Conservation (phyloP, 2,113 vertebrate genomes). For the Panthera leo region DNA sequence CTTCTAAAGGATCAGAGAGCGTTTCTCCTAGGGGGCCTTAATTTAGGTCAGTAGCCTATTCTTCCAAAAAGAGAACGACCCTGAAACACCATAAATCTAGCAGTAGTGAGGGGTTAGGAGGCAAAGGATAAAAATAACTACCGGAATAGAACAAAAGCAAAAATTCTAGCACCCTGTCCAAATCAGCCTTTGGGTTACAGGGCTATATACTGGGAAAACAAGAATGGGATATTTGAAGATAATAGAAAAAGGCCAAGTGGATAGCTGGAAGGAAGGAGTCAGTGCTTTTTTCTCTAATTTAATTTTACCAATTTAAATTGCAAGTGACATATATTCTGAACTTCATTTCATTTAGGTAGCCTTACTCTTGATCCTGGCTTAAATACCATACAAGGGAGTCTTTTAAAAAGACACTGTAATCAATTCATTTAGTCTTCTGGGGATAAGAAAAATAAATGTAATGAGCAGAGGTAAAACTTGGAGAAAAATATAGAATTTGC, state of each 20-base stretch:
- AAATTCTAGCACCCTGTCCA: constrained; percentile 21
- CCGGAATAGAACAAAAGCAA: constrained; percentile 38
- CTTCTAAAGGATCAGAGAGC: neutral
- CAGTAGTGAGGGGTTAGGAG: neutral
- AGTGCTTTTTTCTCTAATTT: neutral
- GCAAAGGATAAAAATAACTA: constrained; percentile 65
- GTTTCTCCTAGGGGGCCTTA: neutral
- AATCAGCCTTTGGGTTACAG: neutral
- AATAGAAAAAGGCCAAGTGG: neutral
- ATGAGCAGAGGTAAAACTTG: neutral
- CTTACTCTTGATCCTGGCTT: neutral
- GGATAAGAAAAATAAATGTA: constrained; percentile 7
- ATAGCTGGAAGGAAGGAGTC: neutral
- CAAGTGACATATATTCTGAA: neutral
- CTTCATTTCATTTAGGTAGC: neutral
- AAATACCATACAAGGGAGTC: neutral
- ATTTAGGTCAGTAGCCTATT: constrained; percentile 57
- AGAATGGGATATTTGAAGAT: neutral
- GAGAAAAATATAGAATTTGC: neutral
- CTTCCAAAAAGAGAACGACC: constrained; percentile 49
- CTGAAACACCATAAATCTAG: constrained; percentile 46
- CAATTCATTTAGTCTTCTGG: neutral
- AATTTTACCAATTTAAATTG: neutral
- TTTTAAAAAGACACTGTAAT: neutral
- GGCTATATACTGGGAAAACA: neutral